phyloP scores from a whole-genome alignment of 2,797 vertebrate genomes.

The Enteromius fasciolatus region DNA sequence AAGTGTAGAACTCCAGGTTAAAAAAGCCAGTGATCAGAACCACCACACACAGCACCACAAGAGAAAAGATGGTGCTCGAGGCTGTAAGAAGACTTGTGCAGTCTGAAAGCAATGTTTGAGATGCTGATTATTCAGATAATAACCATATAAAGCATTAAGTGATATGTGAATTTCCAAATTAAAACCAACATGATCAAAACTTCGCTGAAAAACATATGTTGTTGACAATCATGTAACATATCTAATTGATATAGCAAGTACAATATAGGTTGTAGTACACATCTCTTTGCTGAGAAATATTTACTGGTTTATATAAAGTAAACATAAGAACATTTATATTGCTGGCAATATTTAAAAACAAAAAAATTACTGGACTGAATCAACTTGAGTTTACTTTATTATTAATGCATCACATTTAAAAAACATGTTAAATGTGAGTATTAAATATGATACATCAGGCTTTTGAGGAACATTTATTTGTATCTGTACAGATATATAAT shows the following conservation, averaged over 20 bases:
- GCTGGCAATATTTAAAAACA: neutral
- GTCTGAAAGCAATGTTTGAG: constrained; percentile 70
- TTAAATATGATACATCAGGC: no score
- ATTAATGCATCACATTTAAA: neutral
- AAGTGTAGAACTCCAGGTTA: constrained; percentile 89
- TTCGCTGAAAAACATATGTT: neutral
- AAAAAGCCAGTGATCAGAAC: constrained; percentile 85
- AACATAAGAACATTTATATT: neutral
- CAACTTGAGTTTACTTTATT: neutral
- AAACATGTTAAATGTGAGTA: neutral
- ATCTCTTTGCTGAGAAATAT: neutral
- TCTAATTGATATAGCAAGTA: neutral
- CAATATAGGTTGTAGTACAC: neutral
- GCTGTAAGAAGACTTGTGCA: constrained; percentile 81
- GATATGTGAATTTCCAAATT: neutral
- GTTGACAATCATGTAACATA: no score
- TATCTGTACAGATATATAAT: no score
- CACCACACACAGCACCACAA: constrained; percentile 85
- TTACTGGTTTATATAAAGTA: neutral
- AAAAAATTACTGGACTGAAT: neutral
- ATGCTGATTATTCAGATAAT: neutral
- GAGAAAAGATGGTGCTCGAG: constrained; percentile 81
- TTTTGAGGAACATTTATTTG: neutral
- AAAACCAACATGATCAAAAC: neutral
- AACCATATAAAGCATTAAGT: neutral